A percentile compares a stretch with the other conserved stretches of the same genome.
Evolutionary conservation across 2,888 invertebrate species (phyloP).

Genomic region (Diplazon laetatorius): DNA sequence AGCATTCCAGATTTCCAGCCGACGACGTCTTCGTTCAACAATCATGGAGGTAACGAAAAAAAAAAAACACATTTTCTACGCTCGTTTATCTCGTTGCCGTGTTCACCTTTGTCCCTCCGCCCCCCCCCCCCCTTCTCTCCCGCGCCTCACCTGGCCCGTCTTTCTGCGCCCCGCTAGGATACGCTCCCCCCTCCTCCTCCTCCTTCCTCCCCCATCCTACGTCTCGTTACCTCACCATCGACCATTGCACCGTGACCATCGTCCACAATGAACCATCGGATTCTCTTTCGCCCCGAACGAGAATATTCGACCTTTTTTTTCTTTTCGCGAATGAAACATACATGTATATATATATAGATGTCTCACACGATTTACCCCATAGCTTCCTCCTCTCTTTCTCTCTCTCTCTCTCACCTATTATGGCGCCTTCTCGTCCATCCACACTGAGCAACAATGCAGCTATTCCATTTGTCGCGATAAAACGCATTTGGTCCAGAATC

Average conservation of each 20-base stretch:
- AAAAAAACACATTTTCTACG: conserved; percentile 66
- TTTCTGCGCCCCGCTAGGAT: too few species aligned
- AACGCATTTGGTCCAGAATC: neutral
- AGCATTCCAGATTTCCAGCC: conserved; percentile 74
- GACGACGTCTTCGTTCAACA: conserved; percentile 79
- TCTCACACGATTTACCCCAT: neutral
- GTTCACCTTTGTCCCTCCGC: conserved; percentile 22
- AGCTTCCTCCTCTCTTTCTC: conserved; percentile 55
- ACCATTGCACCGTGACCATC: conserved; percentile 3
- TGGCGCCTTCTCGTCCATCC: conserved; percentile 60
- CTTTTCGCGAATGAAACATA: too few species aligned
- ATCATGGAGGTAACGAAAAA: conserved; percentile 79
- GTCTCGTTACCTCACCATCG: neutral
- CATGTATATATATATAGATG: neutral
- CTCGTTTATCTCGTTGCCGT: conserved; percentile 58
- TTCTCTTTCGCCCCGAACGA: neutral
- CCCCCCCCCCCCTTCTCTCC: neutral
- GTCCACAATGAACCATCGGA: too few species aligned
- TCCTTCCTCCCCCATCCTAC: too few species aligned
- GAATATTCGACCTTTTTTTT: neutral
- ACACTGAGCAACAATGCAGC: conserved; percentile 52
- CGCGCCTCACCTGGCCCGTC: too few species aligned
- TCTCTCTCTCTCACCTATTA: conserved; percentile 61
- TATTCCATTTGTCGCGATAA: conserved; percentile 15
- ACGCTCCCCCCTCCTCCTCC: too few species aligned